Conservation (phyloP, 1,140 invertebrate species). For the Pogonognathellus flavescens region DNA sequence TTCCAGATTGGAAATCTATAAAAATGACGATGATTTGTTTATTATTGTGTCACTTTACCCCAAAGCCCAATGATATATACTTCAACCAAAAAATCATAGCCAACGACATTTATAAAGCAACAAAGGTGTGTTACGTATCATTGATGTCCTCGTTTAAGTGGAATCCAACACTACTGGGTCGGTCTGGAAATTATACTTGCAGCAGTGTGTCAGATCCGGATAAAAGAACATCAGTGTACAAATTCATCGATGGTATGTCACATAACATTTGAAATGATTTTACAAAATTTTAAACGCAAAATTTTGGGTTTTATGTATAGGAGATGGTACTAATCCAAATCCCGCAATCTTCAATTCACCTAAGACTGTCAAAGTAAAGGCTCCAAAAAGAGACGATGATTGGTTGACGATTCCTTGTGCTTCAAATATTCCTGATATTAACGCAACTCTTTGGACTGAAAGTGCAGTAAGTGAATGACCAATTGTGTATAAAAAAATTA, state of each 20-base stretch:
- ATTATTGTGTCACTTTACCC: neutral
- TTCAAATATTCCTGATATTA: constrained; percentile 49
- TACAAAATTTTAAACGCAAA: constrained; percentile 16
- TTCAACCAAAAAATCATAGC: constrained; percentile 24
- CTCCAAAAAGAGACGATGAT: neutral
- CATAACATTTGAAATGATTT: neutral
- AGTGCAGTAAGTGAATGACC: neutral
- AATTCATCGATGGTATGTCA: constrained; percentile 51
- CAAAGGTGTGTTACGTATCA: constrained; percentile 45
- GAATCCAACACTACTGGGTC: neutral
- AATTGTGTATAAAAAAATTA: no score
- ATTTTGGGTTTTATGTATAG: neutral
- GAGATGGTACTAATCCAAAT: constrained; percentile 24
- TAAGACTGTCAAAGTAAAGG: neutral
- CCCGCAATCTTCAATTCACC: constrained; percentile 4
- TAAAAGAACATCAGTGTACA: constrained; percentile 45
- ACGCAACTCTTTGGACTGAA: constrained; percentile 44
- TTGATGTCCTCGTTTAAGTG: constrained; percentile 36
- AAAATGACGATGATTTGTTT: neutral
- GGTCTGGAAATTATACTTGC: constrained; percentile 57
- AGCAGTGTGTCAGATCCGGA: neutral
- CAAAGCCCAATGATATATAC: constrained; percentile 26
- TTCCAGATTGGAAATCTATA: neutral
- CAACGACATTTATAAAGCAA: constrained; percentile 39
- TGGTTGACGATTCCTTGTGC: constrained; percentile 51